These are phyloP conservation scores for Leptestheria dahalacensis DNA, from an alignment of 1,140 invertebrate genomes.

Conservation along the genomic window DNA sequence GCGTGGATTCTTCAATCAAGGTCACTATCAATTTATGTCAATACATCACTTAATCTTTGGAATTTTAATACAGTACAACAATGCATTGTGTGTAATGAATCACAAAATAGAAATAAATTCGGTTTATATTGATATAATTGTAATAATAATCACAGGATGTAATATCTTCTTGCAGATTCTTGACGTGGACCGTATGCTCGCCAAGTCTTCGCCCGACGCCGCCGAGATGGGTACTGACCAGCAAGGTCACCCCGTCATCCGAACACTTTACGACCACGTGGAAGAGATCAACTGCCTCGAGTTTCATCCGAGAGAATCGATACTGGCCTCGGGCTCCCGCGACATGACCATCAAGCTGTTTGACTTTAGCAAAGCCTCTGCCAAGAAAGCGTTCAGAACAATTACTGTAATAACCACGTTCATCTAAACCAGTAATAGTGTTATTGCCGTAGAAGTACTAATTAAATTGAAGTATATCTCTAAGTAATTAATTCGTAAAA, in stretches of 20 bases:
- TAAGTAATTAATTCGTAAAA: too few relatives aligned
- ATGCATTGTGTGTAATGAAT: too few relatives aligned
- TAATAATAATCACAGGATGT: neutral
- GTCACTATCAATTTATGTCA: constrained; percentile 27
- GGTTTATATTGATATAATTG: too few relatives aligned
- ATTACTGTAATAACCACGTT: constrained; percentile 41
- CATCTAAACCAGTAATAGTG: too few relatives aligned
- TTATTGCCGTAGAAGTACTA: too few relatives aligned
- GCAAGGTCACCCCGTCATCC: constrained; percentile 91
- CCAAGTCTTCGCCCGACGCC: constrained; percentile 77
- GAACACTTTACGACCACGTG: constrained; percentile 95
- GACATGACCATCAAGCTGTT: constrained; percentile 93
- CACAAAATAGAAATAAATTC: too few relatives aligned
- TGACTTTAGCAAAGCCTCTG: constrained; percentile 94
- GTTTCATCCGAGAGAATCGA: constrained; percentile 84
- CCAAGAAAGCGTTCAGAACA: constrained; percentile 92
- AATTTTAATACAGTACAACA: too few relatives aligned
- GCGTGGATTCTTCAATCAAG: constrained; percentile 95
- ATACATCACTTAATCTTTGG: too few relatives aligned
- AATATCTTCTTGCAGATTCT: constrained; percentile 46
- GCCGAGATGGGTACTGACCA: constrained; percentile 56
- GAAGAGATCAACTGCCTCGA: constrained; percentile 94
- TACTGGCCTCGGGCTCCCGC: constrained; percentile 81
- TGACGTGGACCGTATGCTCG: constrained; percentile 94
- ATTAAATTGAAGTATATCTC: too few relatives aligned